A percentile compares a stretch with the other conserved stretches of the same genome.
Evolutionary conservation across 2,888 invertebrate species (phyloP).

Genomic region (Seira sanloemensis): DNA sequence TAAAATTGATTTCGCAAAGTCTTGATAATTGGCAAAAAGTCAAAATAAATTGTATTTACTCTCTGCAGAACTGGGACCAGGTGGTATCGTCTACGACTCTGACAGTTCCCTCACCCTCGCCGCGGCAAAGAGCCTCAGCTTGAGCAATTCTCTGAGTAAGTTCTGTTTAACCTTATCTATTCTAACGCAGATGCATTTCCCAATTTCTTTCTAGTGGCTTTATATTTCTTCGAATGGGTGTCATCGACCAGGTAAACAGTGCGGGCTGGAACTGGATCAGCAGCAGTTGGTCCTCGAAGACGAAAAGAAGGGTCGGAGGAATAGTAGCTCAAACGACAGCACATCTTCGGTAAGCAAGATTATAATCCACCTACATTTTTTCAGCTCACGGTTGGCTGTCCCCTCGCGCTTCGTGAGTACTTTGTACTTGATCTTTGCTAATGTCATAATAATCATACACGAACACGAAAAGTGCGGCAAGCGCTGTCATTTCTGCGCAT

Average conservation of each 20-base stretch:
- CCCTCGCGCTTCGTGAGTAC: neutral
- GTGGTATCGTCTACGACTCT: conserved; percentile 74
- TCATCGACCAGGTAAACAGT: conserved; percentile 73
- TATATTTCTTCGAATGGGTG: no score
- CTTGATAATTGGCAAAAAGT: conserved; percentile 1
- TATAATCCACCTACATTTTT: neutral
- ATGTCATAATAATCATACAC: neutral
- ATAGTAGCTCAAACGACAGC: conserved; percentile 49
- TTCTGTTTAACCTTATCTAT: neutral
- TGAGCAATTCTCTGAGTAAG: conserved; percentile 75
- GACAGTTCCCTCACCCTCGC: conserved; percentile 75
- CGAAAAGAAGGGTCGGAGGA: conserved; percentile 49
- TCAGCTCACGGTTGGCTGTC: neutral
- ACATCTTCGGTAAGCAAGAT: conserved; percentile 48
- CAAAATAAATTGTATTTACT: conserved; percentile 3
- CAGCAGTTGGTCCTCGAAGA: conserved; percentile 43
- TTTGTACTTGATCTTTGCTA: conserved; percentile 10
- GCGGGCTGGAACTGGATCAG: conserved; percentile 73
- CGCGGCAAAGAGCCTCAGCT: conserved; percentile 75
- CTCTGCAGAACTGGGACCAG: conserved; percentile 63
- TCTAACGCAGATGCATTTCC: no score
- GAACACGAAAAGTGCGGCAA: neutral
- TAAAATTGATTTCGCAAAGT: conserved; percentile 17
- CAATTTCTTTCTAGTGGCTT: no score
- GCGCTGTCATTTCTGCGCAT: no score